phyloP scores from a whole-genome alignment of 2,113 vertebrate genomes.

The Notiomystis cincta region DNA sequence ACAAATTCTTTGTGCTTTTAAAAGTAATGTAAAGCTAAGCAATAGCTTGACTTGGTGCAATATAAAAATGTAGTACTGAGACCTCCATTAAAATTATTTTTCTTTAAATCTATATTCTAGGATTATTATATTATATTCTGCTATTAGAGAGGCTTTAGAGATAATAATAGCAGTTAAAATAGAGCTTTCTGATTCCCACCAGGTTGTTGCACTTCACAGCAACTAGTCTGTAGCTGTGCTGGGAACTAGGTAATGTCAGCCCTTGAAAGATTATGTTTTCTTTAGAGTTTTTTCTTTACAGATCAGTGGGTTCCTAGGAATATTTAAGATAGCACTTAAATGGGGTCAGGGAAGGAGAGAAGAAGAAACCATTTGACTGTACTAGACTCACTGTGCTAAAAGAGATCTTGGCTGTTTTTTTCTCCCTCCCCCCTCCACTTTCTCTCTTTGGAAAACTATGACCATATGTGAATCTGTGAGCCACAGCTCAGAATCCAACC shows the following conservation, averaged over 20 bases:
- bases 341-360: not conserved
- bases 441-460: conserved; percentile 39
- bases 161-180: conserved; percentile 42
- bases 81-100: conserved; percentile 66
- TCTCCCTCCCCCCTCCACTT: accelerated
- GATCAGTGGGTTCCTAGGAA: not conserved
- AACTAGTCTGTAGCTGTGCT: not conserved
- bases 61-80: conserved; percentile 59
- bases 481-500: conserved; percentile 61
- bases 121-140: too few species aligned
- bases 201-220: conserved; percentile 46
- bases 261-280: conserved; percentile 29
- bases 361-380: not conserved
- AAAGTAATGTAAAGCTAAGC: conserved; percentile 68
- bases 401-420: not conserved
- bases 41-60: conserved; percentile 62
- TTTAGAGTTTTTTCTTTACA: conserved; percentile 20
- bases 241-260: conserved; percentile 6
- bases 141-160: conserved; percentile 30
- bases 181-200: conserved; percentile 17
- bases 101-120: conserved; percentile 16
- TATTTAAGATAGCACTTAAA: conserved; percentile 20
- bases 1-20: conserved; percentile 56
- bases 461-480: conserved; percentile 59
- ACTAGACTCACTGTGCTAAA: not conserved